A percentile compares a stretch with the other conserved stretches of the same genome.
phyloP scores from a whole-genome alignment of 2,113 vertebrate species.

The Arothron firmamentum region DNA sequence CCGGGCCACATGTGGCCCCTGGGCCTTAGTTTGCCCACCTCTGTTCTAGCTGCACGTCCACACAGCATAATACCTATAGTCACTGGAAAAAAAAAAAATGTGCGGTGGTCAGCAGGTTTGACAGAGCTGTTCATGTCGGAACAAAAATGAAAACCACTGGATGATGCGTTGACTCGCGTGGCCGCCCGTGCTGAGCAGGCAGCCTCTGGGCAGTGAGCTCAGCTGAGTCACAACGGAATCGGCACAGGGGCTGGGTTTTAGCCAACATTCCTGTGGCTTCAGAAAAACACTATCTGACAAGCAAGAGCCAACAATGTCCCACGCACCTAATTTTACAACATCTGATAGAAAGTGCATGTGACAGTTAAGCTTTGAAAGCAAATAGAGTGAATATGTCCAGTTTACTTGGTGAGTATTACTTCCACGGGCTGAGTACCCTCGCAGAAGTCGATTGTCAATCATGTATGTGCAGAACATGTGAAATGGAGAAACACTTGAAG shows the following conservation, averaged over 20 bases:
- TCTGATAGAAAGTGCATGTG: no score
- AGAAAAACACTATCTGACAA: conserved; percentile 30
- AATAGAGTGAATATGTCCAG: no score
- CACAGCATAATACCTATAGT: background rate
- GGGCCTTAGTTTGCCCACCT: no score
- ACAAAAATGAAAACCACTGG: background rate
- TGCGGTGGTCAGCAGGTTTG: conserved; percentile 1
- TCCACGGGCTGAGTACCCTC: no score
- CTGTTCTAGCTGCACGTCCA: background rate
- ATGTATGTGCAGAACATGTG: no score
- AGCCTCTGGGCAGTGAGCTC: conserved; percentile 28
- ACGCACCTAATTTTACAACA: no score
- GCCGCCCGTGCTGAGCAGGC: background rate
- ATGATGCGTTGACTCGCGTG: background rate
- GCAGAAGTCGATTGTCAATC: no score
- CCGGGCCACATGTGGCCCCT: no score
- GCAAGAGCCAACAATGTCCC: background rate
- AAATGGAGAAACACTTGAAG: no score
- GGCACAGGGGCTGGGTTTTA: conserved; percentile 30
- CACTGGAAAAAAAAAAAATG: no score
- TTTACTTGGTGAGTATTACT: no score
- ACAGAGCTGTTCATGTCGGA: background rate
- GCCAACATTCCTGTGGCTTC: conserved; percentile 17
- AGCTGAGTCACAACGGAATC: conserved; percentile 38
- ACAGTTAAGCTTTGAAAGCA: no score